These are phyloP conservation scores for Ostrea edulis DNA, from an alignment of 1,140 invertebrate species.

Conservation along the genomic window DNA sequence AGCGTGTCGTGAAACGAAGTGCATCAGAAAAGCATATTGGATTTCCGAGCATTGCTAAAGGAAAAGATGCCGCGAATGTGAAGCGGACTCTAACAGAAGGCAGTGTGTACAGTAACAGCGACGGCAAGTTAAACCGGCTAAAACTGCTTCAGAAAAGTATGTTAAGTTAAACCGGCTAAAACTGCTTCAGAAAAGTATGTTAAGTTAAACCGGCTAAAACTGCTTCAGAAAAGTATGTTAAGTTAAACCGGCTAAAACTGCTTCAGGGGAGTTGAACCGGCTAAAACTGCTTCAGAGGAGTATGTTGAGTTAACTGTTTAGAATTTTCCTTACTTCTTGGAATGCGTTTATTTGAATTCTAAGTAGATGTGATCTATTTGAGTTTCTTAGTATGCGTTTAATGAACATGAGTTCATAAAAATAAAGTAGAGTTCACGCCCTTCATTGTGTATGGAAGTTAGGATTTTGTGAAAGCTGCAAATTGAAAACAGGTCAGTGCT, in stretches of 20 bases:
- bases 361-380: no score
- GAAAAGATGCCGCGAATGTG: slow-evolving; percentile 29
- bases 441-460: no score
- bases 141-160: slow-evolving; percentile 33
- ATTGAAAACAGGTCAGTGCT: no score
- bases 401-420: no score
- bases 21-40: slow-evolving; percentile 55
- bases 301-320: slow-evolving; percentile 54
- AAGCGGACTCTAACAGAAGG: slow-evolving; percentile 51
- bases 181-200: slow-evolving; percentile 78
- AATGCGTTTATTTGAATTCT: background rate
- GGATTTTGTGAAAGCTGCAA: no score
- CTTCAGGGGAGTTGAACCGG: slow-evolving; percentile 22
- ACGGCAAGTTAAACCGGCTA: slow-evolving; percentile 77
- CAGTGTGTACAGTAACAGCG: slow-evolving; percentile 50
- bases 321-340: slow-evolving; percentile 74
- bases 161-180: slow-evolving; percentile 16
- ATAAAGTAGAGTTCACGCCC: no score
- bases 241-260: slow-evolving; percentile 33
- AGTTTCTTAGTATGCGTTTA: no score
- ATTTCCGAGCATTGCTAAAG: slow-evolving; percentile 52
- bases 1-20: slow-evolving; percentile 41
- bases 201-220: slow-evolving; percentile 34
- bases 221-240: slow-evolving; percentile 21
- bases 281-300: slow-evolving; percentile 35